Conservation (phyloP, 2,113 vertebrate species). For the Hemichromis elongatus region DNA sequence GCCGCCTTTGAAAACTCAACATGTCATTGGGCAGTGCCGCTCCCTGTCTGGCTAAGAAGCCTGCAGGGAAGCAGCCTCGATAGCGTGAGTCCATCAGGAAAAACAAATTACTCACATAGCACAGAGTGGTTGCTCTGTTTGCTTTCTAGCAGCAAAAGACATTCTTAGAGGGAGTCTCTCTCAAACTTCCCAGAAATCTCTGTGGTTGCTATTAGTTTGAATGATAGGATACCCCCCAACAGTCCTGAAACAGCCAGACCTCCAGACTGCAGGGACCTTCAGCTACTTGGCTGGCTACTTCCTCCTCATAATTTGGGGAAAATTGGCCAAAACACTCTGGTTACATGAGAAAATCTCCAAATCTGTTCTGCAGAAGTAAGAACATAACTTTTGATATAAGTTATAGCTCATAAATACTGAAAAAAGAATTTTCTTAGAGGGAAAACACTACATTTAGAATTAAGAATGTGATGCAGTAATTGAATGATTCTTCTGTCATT, state of each 20-base stretch:
- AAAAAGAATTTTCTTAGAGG: too few relatives aligned
- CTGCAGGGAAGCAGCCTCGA: neutral
- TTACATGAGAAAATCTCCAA: neutral
- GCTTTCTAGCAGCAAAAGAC: neutral
- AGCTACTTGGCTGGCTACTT: neutral
- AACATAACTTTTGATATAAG: neutral
- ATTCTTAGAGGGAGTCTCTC: neutral
- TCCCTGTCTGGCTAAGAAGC: neutral
- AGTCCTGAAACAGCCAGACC: neutral
- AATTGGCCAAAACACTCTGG: neutral
- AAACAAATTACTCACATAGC: neutral
- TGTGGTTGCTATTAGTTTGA: conserved; percentile 18
- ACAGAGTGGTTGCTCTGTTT: neutral
- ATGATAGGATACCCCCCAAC: neutral
- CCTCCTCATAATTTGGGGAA: neutral
- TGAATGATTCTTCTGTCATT: too few relatives aligned
- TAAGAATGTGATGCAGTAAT: too few relatives aligned
- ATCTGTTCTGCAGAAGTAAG: neutral
- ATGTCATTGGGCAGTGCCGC: neutral
- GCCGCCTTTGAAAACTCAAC: neutral
- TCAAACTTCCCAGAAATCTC: neutral
- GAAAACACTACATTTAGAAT: too few relatives aligned
- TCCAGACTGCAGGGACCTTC: neutral
- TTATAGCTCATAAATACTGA: neutral
- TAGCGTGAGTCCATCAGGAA: neutral